A percentile compares a stretch with the other conserved stretches of the same genome.
These are phyloP conservation scores for Masticophis lateralis DNA, from an alignment of 2,797 vertebrate genomes.

Conservation along the genomic window DNA sequence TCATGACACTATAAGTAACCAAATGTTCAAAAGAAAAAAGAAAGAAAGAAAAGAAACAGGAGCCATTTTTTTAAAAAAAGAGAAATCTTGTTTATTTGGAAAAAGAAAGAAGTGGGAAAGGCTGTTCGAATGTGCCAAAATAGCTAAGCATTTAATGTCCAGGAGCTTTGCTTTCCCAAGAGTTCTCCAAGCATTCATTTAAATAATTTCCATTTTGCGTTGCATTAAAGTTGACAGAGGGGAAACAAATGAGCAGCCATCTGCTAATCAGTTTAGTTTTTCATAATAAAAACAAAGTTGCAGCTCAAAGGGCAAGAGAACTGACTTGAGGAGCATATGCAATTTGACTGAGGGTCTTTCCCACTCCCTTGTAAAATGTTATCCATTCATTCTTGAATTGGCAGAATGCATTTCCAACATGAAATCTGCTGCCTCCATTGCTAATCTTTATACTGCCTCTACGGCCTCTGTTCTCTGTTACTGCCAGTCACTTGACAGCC, in stretches of 20 bases:
- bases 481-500: neutral
- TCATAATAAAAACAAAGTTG: conserved; percentile 59
- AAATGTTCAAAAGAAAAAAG: conserved; percentile 32
- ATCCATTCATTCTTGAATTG: neutral
- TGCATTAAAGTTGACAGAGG: conserved; percentile 48
- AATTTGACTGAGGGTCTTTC: conserved; percentile 11
- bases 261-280: conserved; percentile 63
- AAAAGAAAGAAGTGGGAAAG: neutral
- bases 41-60: neutral
- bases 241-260: conserved; percentile 49
- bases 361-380: neutral
- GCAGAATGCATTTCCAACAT: neutral
- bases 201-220: conserved; percentile 57
- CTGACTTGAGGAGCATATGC: conserved; percentile 8
- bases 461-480: neutral
- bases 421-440: neutral
- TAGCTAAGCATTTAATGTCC: conserved; percentile 27
- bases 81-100: conserved; percentile 48
- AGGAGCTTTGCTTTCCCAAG: conserved; percentile 37
- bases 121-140: neutral
- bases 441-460: neutral
- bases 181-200: conserved; percentile 41
- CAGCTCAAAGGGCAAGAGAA: conserved; percentile 31
- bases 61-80: conserved; percentile 17
- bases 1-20: conserved; percentile 32